A percentile compares a stretch with the other conserved stretches of the same genome.
Evolutionary conservation across 2,797 vertebrate genomes (phyloP).

Genomic region (Setipinna tenuifilis): DNA sequence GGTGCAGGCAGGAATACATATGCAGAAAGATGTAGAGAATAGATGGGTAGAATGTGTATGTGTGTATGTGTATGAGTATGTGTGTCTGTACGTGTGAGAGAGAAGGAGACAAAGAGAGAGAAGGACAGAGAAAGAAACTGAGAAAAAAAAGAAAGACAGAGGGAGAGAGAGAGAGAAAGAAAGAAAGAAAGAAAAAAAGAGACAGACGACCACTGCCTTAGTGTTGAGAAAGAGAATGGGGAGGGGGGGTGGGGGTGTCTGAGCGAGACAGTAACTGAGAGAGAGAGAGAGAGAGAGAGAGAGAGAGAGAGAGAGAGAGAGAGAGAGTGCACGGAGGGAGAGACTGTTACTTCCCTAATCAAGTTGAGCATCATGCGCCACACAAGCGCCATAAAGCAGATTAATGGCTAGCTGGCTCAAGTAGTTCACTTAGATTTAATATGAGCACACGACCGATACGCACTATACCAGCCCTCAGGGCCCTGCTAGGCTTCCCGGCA

Average conservation of each 20-base stretch:
- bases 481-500: background rate
- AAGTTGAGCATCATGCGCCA: background rate
- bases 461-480: background rate
- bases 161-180: too few relatives aligned
- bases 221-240: too few relatives aligned
- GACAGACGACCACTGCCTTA: too few relatives aligned
- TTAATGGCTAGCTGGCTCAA: background rate
- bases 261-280: too few relatives aligned
- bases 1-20: background rate
- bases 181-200: too few relatives aligned
- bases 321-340: background rate
- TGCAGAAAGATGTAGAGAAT: background rate
- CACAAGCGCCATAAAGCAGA: background rate
- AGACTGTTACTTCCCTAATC: background rate
- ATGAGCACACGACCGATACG: background rate
- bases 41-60: background rate
- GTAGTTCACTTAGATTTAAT: constrained; percentile 21
- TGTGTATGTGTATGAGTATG: background rate
- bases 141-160: too few relatives aligned
- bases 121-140: background rate
- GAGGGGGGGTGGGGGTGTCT: too few relatives aligned
- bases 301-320: too few relatives aligned
- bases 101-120: too few relatives aligned
- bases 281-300: too few relatives aligned
- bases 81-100: too few relatives aligned